Evolutionary conservation across 2,797 vertebrate genomes (phyloP).

Genomic region (Lates japonicus): DNA sequence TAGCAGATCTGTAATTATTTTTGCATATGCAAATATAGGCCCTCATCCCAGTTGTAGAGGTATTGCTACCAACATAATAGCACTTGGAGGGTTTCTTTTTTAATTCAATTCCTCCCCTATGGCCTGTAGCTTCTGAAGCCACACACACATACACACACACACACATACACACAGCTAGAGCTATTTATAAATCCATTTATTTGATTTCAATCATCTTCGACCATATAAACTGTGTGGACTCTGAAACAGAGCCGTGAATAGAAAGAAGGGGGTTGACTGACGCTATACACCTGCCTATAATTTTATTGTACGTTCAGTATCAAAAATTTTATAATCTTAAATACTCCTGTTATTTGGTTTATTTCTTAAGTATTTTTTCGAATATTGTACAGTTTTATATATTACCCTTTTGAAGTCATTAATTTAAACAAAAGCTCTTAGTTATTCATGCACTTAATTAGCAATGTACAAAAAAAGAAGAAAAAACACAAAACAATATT

Average conservation of each 20-base stretch:
- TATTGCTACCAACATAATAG: slow-evolving; percentile 67
- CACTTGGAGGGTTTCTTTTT: slow-evolving; percentile 72
- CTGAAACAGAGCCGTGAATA: slow-evolving; percentile 78
- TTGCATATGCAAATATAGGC: slow-evolving; percentile 69
- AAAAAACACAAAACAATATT: slow-evolving; percentile 91
- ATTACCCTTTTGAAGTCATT: slow-evolving; percentile 96
- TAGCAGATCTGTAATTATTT: slow-evolving; percentile 73
- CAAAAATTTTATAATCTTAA: slow-evolving; percentile 89
- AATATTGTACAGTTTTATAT: slow-evolving; percentile 99
- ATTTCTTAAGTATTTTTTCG: slow-evolving; percentile 93
- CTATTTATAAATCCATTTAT: slow-evolving; percentile 77
- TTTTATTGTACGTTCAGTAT: slow-evolving; percentile 88
- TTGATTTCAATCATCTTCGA: slow-evolving; percentile 81
- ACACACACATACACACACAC: slow-evolving; percentile 27
- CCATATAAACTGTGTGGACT: slow-evolving; percentile 88
- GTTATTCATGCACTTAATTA: slow-evolving; percentile 98
- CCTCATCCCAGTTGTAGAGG: slow-evolving; percentile 66
- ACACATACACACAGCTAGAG: slow-evolving; percentile 68
- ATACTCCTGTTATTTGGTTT: slow-evolving; percentile 87
- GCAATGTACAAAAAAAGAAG: slow-evolving; percentile 93
- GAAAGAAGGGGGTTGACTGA: slow-evolving; percentile 69
- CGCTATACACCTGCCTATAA: slow-evolving; percentile 87
- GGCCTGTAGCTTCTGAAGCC: slow-evolving; percentile 73
- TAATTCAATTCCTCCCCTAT: slow-evolving; percentile 62
- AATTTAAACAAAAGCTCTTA: slow-evolving; percentile 99